phyloP scores from a whole-genome alignment of 2,797 vertebrate species.

The Tarsius wallacei region DNA sequence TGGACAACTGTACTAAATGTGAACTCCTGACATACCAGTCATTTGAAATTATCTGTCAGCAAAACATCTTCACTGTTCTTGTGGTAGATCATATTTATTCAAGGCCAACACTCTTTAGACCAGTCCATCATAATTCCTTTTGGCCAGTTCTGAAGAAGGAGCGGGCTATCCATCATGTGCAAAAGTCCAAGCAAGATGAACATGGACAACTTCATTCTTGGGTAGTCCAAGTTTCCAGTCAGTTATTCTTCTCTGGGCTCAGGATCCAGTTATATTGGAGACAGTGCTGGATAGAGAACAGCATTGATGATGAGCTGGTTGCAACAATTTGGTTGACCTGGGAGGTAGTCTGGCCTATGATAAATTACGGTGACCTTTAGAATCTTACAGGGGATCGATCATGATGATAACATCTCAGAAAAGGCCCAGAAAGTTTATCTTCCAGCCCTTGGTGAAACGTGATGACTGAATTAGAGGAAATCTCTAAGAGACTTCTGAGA shows the following conservation, averaged over 20 bases:
- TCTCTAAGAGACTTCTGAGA: not conserved
- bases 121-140: not conserved
- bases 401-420: not conserved
- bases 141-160: not conserved
- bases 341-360: not conserved
- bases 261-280: not conserved
- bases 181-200: not conserved
- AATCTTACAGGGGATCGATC: constrained; percentile 36
- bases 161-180: not conserved
- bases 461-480: constrained; percentile 8
- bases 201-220: not conserved
- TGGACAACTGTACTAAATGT: not conserved
- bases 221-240: not conserved
- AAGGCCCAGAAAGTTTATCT: constrained; percentile 31
- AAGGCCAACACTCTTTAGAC: not conserved
- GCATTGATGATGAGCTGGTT: not conserved
- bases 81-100: not conserved
- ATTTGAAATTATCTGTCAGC: not conserved
- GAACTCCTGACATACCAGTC: not conserved
- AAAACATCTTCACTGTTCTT: not conserved
- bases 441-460: not conserved
- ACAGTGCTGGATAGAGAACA: not conserved
- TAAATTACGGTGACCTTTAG: constrained; percentile 9
- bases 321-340: not conserved
- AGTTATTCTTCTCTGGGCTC: not conserved